A percentile compares a stretch with the other conserved stretches of the same genome.
Evolutionary conservation across 2,113 vertebrate genomes (phyloP).

Genomic region (Sterna hirundo): DNA sequence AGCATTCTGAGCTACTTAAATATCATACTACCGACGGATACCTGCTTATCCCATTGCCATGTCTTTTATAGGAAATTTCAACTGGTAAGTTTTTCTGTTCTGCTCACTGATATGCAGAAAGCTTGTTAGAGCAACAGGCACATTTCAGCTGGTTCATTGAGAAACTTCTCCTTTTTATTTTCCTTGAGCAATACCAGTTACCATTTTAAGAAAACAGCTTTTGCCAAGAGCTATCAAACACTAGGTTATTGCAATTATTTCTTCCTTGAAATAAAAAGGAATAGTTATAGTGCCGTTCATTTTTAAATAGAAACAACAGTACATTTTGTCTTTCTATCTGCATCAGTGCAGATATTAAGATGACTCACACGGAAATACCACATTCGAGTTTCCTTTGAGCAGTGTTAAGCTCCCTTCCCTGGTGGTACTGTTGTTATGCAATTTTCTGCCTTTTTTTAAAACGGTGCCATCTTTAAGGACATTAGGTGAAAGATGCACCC

Average conservation of each 20-base stretch:
- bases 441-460: background rate
- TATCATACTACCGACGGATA: background rate
- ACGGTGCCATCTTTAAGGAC: background rate
- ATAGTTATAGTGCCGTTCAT: background rate
- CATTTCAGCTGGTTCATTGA: background rate
- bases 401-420: background rate
- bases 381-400: background rate
- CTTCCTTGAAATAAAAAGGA: background rate
- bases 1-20: background rate
- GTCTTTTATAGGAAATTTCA: background rate
- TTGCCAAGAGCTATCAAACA: background rate
- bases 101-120: background rate
- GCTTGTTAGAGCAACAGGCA: background rate
- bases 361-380: background rate
- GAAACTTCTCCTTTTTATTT: background rate
- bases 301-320: background rate
- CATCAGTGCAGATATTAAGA: background rate
- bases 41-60: background rate
- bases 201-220: background rate
- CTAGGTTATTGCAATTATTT: background rate
- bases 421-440: background rate
- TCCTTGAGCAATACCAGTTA: background rate
- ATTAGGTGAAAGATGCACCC: background rate
- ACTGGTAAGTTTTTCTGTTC: background rate
- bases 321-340: background rate